These are phyloP conservation scores for Lysandra coridon DNA, from an alignment of 2,888 invertebrate species.

Conservation along the genomic window DNA sequence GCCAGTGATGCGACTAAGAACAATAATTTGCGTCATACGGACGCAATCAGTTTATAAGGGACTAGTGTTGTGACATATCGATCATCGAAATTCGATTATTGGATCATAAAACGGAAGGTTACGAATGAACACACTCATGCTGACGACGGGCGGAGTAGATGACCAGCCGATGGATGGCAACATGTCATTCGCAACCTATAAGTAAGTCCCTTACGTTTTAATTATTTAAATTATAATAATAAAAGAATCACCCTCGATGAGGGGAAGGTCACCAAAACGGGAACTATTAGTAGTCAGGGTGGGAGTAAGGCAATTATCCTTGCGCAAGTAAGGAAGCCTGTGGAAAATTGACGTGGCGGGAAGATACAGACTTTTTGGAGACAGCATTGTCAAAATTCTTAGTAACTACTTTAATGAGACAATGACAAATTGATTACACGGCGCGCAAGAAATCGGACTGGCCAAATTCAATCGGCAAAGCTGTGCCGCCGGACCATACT, in stretches of 20 bases:
- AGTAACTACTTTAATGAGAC: constrained; percentile 22
- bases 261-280: neutral
- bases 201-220: constrained; percentile 55
- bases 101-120: constrained; percentile 43
- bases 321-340: neutral
- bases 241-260: neutral
- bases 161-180: constrained; percentile 71
- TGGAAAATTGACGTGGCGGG: neutral
- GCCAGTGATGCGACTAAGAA: constrained; percentile 64
- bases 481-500: constrained; percentile 37
- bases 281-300: neutral
- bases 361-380: neutral
- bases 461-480: constrained; percentile 29
- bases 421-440: constrained; percentile 21
- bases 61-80: constrained; percentile 58
- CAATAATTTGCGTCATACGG: constrained; percentile 58
- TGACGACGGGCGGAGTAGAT: constrained; percentile 70
- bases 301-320: neutral
- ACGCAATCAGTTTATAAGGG: constrained; percentile 48
- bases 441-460: constrained; percentile 7
- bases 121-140: constrained; percentile 77
- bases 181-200: constrained; percentile 75
- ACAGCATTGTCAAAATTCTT: neutral
- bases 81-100: constrained; percentile 38
- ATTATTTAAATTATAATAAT: neutral